phyloP scores from a whole-genome alignment of 1,140 invertebrate species.

The Octopus bimaculoides region DNA sequence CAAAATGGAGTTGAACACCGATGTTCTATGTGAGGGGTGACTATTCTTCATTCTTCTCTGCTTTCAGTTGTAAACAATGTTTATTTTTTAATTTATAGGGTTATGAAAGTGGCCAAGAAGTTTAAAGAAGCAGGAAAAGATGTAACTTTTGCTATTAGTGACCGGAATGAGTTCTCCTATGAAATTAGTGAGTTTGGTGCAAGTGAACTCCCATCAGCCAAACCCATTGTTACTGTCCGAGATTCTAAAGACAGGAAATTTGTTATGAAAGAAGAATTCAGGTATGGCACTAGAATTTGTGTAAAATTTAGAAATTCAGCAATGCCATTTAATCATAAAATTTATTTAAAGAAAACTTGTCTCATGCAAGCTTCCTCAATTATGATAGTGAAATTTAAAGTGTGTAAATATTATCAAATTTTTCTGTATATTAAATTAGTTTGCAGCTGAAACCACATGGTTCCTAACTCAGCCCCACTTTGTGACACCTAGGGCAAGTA shows the following conservation, averaged over 20 bases:
- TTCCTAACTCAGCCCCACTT: too few species aligned
- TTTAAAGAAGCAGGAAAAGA: conserved; percentile 65
- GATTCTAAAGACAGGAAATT: conserved; percentile 86
- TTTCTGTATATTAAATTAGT: too few species aligned
- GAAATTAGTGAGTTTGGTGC: conserved; percentile 89
- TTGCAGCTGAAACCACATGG: too few species aligned
- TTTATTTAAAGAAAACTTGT: too few species aligned
- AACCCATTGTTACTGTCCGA: conserved; percentile 82
- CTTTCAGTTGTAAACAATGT: not conserved
- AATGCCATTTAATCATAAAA: too few species aligned
- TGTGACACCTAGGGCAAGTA: too few species aligned
- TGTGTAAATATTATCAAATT: too few species aligned
- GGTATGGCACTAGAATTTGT: conserved; percentile 59
- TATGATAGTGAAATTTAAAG: too few species aligned
- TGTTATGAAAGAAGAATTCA: conserved; percentile 86
- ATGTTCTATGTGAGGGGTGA: too few species aligned
- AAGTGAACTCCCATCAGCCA: conserved; percentile 77
- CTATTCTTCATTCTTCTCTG: not conserved
- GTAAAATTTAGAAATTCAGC: too few species aligned
- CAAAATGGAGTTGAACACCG: too few species aligned
- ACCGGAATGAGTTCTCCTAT: conserved; percentile 67
- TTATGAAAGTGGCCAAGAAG: conserved; percentile 72
- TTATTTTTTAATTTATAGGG: conserved; percentile 30
- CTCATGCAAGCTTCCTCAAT: too few species aligned
- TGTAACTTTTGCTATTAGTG: conserved; percentile 84